A percentile compares a stretch with the other conserved stretches of the same genome.
These are phyloP conservation scores for Huso huso DNA, from an alignment of 2,797 vertebrate genomes.

Conservation along the genomic window DNA sequence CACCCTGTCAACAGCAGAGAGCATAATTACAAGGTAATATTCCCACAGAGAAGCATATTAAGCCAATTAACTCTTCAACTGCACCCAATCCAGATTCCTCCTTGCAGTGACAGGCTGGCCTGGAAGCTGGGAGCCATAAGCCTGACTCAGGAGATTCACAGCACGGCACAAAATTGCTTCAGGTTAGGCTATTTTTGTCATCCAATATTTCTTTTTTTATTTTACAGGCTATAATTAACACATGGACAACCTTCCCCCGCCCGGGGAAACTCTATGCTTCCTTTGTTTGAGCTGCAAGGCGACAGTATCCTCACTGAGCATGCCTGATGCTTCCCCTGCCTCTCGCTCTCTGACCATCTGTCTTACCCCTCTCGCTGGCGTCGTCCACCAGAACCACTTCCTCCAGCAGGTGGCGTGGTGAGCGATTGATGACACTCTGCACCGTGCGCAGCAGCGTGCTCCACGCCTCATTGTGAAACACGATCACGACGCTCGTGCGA, in stretches of 20 bases:
- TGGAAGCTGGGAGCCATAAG: neutral
- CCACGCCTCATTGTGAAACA: slow-evolving; percentile 98
- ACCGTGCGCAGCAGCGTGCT: slow-evolving; percentile 91
- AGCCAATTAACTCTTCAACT: slow-evolving; percentile 5
- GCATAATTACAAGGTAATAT: slow-evolving; percentile 8
- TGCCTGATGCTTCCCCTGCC: neutral
- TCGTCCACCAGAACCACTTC: slow-evolving; percentile 95
- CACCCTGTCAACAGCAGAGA: neutral
- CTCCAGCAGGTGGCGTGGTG: slow-evolving; percentile 83
- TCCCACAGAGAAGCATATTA: neutral
- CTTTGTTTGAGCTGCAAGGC: neutral
- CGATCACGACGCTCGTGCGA: slow-evolving; percentile 92
- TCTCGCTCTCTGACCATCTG: neutral
- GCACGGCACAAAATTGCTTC: no score
- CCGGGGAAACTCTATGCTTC: neutral
- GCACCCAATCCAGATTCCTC: slow-evolving; percentile 1
- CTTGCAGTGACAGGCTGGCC: slow-evolving; percentile 3
- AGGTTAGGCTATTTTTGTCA: no score
- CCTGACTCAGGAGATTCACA: no score
- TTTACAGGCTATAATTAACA: no score
- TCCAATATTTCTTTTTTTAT: no score
- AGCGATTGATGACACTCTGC: slow-evolving; percentile 89
- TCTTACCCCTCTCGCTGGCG: slow-evolving; percentile 89
- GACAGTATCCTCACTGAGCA: no score
- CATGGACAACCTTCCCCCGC: no score